Base-by-base conservation (phyloP, 1,140 invertebrate species). In the Himalopsyche phryganea region DNA sequence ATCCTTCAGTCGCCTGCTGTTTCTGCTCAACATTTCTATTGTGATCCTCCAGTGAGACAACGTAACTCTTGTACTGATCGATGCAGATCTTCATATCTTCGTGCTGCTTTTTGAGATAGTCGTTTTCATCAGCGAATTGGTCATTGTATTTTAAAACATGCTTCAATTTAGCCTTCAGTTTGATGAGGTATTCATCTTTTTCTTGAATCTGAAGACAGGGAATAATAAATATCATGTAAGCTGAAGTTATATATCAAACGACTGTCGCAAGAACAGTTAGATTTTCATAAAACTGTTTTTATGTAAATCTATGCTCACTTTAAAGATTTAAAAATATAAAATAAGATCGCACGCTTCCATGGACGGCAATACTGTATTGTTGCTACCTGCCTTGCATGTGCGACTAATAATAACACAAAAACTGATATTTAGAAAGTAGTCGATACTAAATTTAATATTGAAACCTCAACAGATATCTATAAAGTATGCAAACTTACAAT, bases 61-160 rank as follows among this genome's bases (percentile, higher is more conserved):
- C 40, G 52, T 47, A 59, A 45, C 11, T 49, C 40, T 63, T 63
- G 45, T 63, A 53, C 14, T 60, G 61, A 20, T 60, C 56, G 23
- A 63, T 51, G 36, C 57, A 63, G 28, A 52, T 14, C 23, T 61
- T 65, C 58, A 65, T 58, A 32, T 65, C 63, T 4, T 50, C 63
- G 32, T 61, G 59, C 36, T 61, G 59, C 10, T 42, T 15, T 46
- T 52, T 58, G 23, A 65, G 18, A 47, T 55, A 59, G 9, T 61
- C 63, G 28, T 65, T 65, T 33, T 65, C 63, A 11, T 65, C 63
- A 13, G 58, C 63, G 46, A 65, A 65, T 20, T 65, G 63, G 49
- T 50, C 52, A 45, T 65, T 65, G 38, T 38, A 65, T 5, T 36
- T 14, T 11, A 61, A 38, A 3, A 61, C 28, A 11, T 55, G 45